Conservation (phyloP, 2,797 vertebrate species). For the Distichodus sexfasciatus region DNA sequence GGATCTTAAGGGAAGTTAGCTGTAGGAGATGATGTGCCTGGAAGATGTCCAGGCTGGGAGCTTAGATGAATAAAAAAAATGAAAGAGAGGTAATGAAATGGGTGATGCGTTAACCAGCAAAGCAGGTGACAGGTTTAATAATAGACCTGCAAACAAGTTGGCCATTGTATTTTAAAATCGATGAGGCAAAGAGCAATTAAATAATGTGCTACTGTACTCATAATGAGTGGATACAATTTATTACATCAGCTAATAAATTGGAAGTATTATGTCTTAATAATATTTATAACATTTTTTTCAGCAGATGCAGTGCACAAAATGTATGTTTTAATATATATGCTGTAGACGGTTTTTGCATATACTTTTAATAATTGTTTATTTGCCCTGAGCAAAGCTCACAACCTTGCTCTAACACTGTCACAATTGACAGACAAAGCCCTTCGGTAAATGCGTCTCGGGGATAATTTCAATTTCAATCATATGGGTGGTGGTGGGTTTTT, state of each 20-base stretch:
- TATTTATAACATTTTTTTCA: too few relatives aligned
- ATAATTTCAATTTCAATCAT: neutral
- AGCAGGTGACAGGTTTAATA: conserved; percentile 22
- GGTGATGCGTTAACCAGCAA: conserved; percentile 21
- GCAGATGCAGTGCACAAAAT: too few relatives aligned
- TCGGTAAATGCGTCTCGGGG: neutral
- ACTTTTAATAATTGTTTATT: too few relatives aligned
- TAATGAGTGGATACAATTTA: conserved; percentile 31
- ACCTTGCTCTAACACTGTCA: neutral
- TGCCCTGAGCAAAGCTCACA: neutral
- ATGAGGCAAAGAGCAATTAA: conserved; percentile 38
- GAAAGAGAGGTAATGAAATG: conserved; percentile 28
- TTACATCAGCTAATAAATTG: conserved; percentile 6
- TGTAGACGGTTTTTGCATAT: too few relatives aligned
- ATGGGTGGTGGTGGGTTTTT: neutral
- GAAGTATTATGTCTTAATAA: neutral
- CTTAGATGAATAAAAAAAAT: conserved; percentile 4
- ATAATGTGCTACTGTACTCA: conserved; percentile 31
- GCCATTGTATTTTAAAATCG: conserved; percentile 30
- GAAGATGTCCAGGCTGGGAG: neutral
- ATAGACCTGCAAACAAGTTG: conserved; percentile 37
- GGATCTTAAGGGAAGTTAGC: conserved; percentile 26
- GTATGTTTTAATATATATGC: too few relatives aligned
- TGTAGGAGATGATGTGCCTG: conserved; percentile 7
- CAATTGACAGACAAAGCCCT: neutral